Evolutionary conservation across 53 echinoderm and acorn worm species (phyloP), one percentile per base, ranked within the genome.

Genomic region (Pentamera pediparva): DNA sequence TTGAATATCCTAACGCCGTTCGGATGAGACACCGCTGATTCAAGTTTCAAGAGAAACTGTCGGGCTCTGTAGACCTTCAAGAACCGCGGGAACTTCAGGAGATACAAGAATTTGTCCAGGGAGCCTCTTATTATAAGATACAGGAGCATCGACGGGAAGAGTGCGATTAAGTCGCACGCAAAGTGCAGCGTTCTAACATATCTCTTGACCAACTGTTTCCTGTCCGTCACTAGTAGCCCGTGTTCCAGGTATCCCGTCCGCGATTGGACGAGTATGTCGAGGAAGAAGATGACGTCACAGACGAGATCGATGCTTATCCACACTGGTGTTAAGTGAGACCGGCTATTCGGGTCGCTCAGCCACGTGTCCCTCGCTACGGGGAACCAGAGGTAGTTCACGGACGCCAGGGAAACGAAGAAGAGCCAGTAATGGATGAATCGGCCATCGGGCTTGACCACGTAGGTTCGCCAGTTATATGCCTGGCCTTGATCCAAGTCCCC

Each of bases 311-410:
- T 19, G 10, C 71, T 37, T 30, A 84, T 83, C 95, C 95, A 94
- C 3, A 76, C 65, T 1, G 28, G 32, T 2, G 57, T 61, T 9
- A 56, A 74, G n/a, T 78, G 28, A 0, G 81, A 52, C 37, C 90
- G 87, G 26, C 84, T 65, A 17, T 72, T 86, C n/a, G n/a, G n/a
- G 26, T 84, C 65, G 18, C 64, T 84, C 10, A 84, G 79, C 95
- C 95, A 94, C 6, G 90, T 90, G 41, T 90, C 83, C 6, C 95
- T 78, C 48, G 90, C 89, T 41, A 94, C 90, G 35, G 87, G 40
- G 32, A 90, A 70, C 95, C 95, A 94, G 0, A 87, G 39, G 53
- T 94, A 90, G 70, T 94, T 90, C 48, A 90, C 56, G 17, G 90
- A 76, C 4, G 95, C 85, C 24, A 87, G 3, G 29, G 81, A 67